Conservation (phyloP, 2,797 vertebrate genomes). For the Sebastes iracundus region DNA sequence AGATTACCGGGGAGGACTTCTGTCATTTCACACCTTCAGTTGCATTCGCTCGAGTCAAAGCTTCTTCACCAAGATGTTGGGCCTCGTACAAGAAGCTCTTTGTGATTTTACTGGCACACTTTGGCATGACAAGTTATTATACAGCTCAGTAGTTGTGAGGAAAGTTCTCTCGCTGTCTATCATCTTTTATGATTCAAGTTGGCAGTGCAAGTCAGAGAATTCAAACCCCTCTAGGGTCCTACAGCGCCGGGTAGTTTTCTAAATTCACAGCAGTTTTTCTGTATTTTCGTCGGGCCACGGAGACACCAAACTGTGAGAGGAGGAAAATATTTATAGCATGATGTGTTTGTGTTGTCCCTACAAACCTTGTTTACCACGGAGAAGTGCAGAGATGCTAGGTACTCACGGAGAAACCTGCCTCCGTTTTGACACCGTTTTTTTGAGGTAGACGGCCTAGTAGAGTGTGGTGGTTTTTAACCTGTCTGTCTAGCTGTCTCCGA, state of each 20-base stretch:
- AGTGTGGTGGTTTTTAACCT: slow-evolving; percentile 7
- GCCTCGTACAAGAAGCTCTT: neutral
- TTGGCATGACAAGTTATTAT: neutral
- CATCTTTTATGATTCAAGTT: neutral
- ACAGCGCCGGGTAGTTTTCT: neutral
- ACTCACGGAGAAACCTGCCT: slow-evolving; percentile 10
- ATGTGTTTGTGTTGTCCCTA: slow-evolving; percentile 15
- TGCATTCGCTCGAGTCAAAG: neutral
- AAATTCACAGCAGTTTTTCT: slow-evolving; percentile 1
- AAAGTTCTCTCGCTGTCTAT: neutral
- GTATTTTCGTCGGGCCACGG: neutral
- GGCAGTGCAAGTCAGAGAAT: neutral
- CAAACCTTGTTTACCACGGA: slow-evolving; percentile 34
- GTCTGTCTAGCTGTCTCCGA: slow-evolving; percentile 8
- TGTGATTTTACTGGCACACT: neutral
- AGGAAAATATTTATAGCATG: slow-evolving; percentile 22
- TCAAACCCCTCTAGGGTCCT: neutral
- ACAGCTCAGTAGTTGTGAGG: too few species aligned
- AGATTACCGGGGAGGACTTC: neutral
- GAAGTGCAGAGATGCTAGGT: slow-evolving; percentile 4
- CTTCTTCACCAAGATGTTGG: neutral
- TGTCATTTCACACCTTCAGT: neutral
- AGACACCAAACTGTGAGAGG: slow-evolving; percentile 2
- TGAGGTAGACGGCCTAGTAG: neutral
- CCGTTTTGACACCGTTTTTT: slow-evolving; percentile 9